phyloP scores from a whole-genome alignment of 2,113 vertebrate genomes.

The Malurus elegans region DNA sequence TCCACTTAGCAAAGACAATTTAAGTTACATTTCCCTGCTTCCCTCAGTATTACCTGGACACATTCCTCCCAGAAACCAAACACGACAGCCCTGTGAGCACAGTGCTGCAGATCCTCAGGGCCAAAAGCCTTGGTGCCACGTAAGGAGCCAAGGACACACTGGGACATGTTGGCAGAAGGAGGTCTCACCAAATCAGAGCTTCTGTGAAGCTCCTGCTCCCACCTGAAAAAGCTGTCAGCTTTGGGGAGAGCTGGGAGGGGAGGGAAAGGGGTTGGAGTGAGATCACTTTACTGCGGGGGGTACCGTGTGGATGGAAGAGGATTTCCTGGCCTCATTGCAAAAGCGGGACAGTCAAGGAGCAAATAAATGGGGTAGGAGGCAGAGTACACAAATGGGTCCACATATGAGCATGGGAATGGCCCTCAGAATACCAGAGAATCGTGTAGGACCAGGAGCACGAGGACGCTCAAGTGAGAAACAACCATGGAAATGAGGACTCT shows the following conservation, averaged over 20 bases:
- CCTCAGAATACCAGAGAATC: rapidly evolving
- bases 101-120: not conserved
- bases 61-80: not conserved
- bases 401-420: not conserved
- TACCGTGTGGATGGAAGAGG: not conserved
- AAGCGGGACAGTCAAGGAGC: not conserved
- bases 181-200: not conserved
- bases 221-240: rapidly evolving
- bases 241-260: not conserved
- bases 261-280: not conserved
- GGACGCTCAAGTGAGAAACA: not conserved
- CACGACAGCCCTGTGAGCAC: rapidly evolving
- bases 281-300: not conserved
- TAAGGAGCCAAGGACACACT: rapidly evolving
- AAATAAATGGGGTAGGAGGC: not conserved
- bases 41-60: not conserved
- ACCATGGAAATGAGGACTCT: not conserved
- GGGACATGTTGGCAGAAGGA: rapidly evolving
- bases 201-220: not conserved
- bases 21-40: not conserved
- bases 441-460: rapidly evolving
- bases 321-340: not conserved
- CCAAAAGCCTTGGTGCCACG: not conserved
- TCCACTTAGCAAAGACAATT: not conserved
- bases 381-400: not conserved